Conservation (phyloP, 1,140 invertebrate species). For the Augochlora pura region DNA sequence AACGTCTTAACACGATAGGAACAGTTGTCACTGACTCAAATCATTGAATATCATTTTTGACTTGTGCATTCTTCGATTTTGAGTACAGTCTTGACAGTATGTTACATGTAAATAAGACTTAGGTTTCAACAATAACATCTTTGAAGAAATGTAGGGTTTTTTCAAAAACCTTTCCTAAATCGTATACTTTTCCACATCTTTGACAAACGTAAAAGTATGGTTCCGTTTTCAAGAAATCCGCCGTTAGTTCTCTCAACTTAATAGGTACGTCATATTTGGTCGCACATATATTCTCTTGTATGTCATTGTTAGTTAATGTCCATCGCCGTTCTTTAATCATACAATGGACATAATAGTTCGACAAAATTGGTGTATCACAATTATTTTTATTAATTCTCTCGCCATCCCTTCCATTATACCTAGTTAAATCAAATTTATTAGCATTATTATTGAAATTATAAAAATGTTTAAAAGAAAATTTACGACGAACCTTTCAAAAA, state of each 20-base stretch:
- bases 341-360: not conserved
- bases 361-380: not conserved
- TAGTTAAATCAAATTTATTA: constrained; percentile 4
- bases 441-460: not conserved
- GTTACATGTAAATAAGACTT: constrained; percentile 67
- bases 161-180: constrained; percentile 83
- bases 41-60: constrained; percentile 44
- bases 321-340: constrained; percentile 64
- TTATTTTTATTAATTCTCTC: not conserved
- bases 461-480: constrained; percentile 5
- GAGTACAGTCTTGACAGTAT: constrained; percentile 20
- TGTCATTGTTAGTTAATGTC: constrained; percentile 64
- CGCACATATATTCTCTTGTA: constrained; percentile 71
- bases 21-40: constrained; percentile 43
- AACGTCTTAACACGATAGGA: constrained; percentile 33
- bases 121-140: constrained; percentile 44
- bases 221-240: constrained; percentile 77
- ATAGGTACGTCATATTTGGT: constrained; percentile 77
- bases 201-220: constrained; percentile 83
- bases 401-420: not conserved
- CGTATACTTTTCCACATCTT: constrained; percentile 84
- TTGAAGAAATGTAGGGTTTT: constrained; percentile 69
- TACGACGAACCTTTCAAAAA: constrained; percentile 64
- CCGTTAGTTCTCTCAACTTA: constrained; percentile 80
- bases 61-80: constrained; percentile 35